These are phyloP conservation scores for Rhinopithecus roxellana DNA, from an alignment of 2,113 vertebrate species.

Conservation along the genomic window DNA sequence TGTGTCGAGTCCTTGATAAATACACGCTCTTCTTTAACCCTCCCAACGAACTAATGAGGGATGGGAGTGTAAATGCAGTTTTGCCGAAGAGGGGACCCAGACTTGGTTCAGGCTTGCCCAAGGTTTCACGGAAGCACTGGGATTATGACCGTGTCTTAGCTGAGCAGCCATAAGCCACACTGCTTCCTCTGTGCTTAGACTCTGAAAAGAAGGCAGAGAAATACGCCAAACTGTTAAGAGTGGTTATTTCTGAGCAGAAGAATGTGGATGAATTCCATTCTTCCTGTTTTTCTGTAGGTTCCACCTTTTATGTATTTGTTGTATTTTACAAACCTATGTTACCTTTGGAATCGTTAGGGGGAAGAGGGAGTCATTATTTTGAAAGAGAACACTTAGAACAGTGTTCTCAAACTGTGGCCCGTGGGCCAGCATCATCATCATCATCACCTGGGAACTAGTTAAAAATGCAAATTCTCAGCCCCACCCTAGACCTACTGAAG, in stretches of 20 bases:
- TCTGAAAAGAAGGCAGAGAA: neutral
- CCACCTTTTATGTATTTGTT: neutral
- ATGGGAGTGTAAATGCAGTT: neutral
- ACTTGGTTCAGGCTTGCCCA: neutral
- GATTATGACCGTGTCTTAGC: neutral
- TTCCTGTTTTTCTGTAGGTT: neutral
- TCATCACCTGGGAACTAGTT: conserved; percentile 48
- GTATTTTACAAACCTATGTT: neutral
- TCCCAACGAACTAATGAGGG: neutral
- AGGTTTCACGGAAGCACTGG: neutral
- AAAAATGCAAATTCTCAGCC: conserved; percentile 54
- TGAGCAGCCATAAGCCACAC: neutral
- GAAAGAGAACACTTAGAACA: neutral
- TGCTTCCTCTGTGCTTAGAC: neutral
- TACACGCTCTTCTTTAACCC: neutral
- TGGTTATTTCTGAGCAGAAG: neutral
- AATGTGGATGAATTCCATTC: neutral
- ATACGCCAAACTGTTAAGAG: neutral
- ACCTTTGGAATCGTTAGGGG: conserved; percentile 22
- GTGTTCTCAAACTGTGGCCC: neutral
- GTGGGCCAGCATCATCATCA: neutral
- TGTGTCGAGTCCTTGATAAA: neutral
- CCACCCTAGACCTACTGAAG: conserved; percentile 54
- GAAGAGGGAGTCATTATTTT: neutral
- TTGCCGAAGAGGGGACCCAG: neutral